These are phyloP conservation scores for Brachionus sp. DNA, from an alignment of 1,140 invertebrate species.

Conservation along the genomic window DNA sequence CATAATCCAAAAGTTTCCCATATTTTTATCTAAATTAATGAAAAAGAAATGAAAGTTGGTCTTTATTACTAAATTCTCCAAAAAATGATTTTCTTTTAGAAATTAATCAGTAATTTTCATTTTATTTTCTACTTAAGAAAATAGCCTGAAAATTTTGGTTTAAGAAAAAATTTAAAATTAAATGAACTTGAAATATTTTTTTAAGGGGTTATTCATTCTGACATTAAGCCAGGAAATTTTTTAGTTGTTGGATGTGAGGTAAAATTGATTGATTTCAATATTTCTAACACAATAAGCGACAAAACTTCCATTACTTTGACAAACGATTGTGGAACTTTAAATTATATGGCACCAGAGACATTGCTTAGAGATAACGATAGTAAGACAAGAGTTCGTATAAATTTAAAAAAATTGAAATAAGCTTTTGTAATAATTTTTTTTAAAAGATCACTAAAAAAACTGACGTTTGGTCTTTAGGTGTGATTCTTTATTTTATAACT, in stretches of 20 bases:
- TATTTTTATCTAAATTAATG: too few species aligned
- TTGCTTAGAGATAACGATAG: constrained; percentile 62
- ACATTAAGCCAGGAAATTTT: constrained; percentile 95
- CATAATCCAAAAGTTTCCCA: too few species aligned
- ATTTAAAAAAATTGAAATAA: background rate
- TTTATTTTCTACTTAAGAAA: too few species aligned
- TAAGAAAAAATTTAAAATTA: constrained; percentile 49
- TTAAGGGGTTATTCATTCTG: constrained; percentile 84
- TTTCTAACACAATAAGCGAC: constrained; percentile 82
- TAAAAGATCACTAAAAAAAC: constrained; percentile 79
- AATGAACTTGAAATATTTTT: background rate
- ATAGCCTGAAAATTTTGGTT: too few species aligned
- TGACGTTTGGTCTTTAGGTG: constrained; percentile 95
- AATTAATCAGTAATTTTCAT: too few species aligned
- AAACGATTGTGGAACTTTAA: constrained; percentile 75
- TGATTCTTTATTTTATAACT: constrained; percentile 87
- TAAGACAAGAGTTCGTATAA: constrained; percentile 47
- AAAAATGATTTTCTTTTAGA: too few species aligned
- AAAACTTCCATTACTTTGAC: constrained; percentile 82
- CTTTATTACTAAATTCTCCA: too few species aligned
- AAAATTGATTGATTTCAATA: constrained; percentile 97
- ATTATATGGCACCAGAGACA: constrained; percentile 94
- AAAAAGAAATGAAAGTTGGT: too few species aligned
- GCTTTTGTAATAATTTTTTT: background rate
- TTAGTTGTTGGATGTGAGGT: constrained; percentile 77